These are phyloP conservation scores for Sebastes steindachneri DNA, from an alignment of 2,797 vertebrate genomes.

Conservation along the genomic window DNA sequence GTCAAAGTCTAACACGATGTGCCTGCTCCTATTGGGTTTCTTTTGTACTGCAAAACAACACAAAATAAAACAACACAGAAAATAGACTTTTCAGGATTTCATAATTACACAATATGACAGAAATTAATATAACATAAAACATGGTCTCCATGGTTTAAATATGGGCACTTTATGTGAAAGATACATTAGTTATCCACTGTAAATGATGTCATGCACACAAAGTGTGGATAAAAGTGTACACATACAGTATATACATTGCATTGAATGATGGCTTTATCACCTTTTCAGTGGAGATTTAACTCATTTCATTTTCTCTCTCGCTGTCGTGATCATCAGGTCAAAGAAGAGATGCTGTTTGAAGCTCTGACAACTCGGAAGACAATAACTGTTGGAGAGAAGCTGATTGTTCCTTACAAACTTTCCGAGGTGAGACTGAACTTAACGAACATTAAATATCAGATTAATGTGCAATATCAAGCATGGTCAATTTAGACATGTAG, in stretches of 20 bases:
- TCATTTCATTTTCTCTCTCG: background rate
- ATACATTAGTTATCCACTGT: background rate
- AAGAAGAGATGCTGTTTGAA: slow-evolving; percentile 97
- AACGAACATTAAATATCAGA: background rate
- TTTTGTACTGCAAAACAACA: background rate
- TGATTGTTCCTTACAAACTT: slow-evolving; percentile 95
- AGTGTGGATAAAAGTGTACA: background rate
- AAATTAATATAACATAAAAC: background rate
- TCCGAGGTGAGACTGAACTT: slow-evolving; percentile 87
- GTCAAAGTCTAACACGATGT: background rate
- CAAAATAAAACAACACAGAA: background rate
- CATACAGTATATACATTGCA: background rate
- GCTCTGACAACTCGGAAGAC: slow-evolving; percentile 97
- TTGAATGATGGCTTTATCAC: background rate
- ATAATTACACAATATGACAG: background rate
- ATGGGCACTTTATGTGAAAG: background rate
- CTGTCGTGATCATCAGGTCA: slow-evolving; percentile 86
- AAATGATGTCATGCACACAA: background rate
- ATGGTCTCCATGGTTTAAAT: background rate
- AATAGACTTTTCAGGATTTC: background rate
- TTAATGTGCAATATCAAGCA: background rate
- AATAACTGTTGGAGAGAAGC: slow-evolving; percentile 95
- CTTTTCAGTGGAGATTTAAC: background rate
- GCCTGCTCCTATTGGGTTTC: background rate
- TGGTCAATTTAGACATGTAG: background rate